Evolutionary conservation across 1,140 invertebrate species (phyloP).

Genomic region (Carcinoscorpius rotundicauda): DNA sequence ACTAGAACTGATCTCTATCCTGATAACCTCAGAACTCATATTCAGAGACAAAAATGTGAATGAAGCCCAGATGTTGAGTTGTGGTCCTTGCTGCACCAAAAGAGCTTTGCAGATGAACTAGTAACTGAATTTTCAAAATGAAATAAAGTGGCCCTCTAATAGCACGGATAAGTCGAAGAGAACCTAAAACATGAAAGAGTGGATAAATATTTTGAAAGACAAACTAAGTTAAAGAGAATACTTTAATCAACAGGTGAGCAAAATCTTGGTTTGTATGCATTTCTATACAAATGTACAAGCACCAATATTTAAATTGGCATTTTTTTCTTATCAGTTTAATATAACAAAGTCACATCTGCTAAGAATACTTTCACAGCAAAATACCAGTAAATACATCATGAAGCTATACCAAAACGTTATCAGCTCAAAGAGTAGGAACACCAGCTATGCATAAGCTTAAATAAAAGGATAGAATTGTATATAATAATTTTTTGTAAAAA

Average conservation of each 20-base stretch:
- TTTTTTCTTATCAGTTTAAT: constrained; percentile 7
- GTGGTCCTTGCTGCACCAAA: constrained; percentile 4
- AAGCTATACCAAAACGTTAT: too few species aligned
- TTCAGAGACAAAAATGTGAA: constrained; percentile 21
- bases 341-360: not conserved
- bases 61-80: constrained; percentile 21
- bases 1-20: too few species aligned
- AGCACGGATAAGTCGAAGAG: constrained; percentile 26
- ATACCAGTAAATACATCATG: too few species aligned
- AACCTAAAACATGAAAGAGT: constrained; percentile 23
- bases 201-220: not conserved
- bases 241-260: constrained; percentile 4
- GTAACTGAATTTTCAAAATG: constrained; percentile 21
- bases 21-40: constrained; percentile 18
- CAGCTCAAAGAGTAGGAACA: too few species aligned
- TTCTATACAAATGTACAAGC: constrained; percentile 1
- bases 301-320: constrained; percentile 6
- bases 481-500: too few species aligned
- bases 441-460: too few species aligned
- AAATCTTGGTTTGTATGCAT: constrained; percentile 1
- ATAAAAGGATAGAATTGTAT: too few species aligned
- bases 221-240: not conserved
- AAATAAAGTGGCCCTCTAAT: constrained; percentile 26
- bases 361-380: too few species aligned
- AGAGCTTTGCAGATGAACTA: constrained; percentile 7